Evolutionary conservation across 2,888 invertebrate species (phyloP), one percentile per base, ranked within the genome.

Genomic region (Lasioglossum morio): DNA sequence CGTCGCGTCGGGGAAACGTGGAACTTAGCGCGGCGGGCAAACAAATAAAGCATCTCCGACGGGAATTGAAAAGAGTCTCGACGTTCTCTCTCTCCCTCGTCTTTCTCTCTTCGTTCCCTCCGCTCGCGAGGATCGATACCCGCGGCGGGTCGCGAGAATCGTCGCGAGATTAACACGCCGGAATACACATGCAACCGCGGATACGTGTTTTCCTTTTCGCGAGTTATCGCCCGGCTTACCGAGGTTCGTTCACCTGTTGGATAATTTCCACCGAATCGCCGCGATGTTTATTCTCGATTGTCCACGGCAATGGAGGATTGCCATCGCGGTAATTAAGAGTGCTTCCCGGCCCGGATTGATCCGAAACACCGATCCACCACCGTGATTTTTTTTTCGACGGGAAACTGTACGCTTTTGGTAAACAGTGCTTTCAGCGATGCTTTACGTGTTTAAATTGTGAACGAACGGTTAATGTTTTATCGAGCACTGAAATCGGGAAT

Each of bases 31-130:
- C 76, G 60, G 27, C 79, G 69, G 34, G 79, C 63, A 83, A 77
- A 80, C 85, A 85, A 86, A 86, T 78, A 85, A 84, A 84, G 66
- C 79, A 79, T 76, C 72, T 48, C 84, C 84, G 72, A 73, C 57
- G 79, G 69, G 79, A 69, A 73, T 79, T 78, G 85, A 84, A 74
- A 72, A 79, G 79, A 76, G 77, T 63, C 34, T 66, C 66, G 66
- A 66, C 66, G 66, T n/a, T 14, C n/a, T n/a, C 60, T 16, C 14
- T 60, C 27, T 27, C 4, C 27, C 23, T 30, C 14, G 2, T 57
- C n/a, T 60, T 5, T 63, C 16, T 30, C 27, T 27, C 66, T 66
- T 34, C 60, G 60, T 66, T 19, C 66, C 34, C 34, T 66, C 23
- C 34, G 66, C 19, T 34, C 19, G 30, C 34, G 60, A 37, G 69